Evolutionary conservation across 2,113 vertebrate genomes (phyloP).

Genomic region (Pomatorhinus ruficollis): DNA sequence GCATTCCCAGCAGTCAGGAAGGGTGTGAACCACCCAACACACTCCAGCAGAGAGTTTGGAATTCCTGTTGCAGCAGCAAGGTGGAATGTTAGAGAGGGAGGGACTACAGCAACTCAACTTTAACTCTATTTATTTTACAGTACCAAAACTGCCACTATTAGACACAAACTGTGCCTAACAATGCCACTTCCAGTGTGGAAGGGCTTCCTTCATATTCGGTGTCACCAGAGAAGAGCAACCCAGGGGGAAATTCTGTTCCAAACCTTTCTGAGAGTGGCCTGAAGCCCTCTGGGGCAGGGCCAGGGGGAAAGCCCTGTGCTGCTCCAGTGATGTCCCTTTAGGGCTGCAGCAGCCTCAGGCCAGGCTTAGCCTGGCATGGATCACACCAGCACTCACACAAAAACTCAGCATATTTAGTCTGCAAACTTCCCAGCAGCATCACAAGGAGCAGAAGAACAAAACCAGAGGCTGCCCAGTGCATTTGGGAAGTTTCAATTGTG

Average conservation of each 20-base stretch:
- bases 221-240: background rate
- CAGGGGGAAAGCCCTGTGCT: background rate
- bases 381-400: background rate
- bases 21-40: background rate
- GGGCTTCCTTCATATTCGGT: background rate
- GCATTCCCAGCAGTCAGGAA: background rate
- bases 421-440: background rate
- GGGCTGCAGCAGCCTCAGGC: background rate
- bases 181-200: background rate
- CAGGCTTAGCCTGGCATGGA: background rate
- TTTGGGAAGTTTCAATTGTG: background rate
- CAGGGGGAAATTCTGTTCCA: background rate
- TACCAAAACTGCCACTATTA: background rate
- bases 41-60: background rate
- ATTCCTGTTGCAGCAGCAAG: background rate
- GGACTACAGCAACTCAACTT: background rate
- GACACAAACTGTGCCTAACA: background rate
- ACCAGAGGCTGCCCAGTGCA: background rate
- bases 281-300: background rate
- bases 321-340: background rate
- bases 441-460: background rate
- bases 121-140: background rate
- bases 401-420: background rate
- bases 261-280: background rate
- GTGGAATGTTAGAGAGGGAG: background rate